Base-by-base conservation (phyloP, 2,888 invertebrate genomes). In the Brachyopa scutellaris region DNA sequence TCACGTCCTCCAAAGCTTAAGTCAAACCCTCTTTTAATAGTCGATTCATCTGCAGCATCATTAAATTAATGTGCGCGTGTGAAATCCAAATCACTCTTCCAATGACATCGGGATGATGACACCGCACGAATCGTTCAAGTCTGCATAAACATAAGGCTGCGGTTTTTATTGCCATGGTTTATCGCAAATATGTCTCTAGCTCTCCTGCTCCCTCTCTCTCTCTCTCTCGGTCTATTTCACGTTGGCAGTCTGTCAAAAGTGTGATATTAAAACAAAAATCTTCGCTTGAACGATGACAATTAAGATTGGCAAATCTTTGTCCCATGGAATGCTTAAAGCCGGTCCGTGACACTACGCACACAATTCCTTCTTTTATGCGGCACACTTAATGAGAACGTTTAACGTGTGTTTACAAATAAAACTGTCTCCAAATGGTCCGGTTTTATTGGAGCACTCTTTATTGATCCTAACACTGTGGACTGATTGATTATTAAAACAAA, bases 381-480 rank as follows among this genome's bases (percentile, higher is more conserved):
- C 26, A 17, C 66, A 82, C 66, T 82, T 72, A 82, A 77, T 76
- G 70, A 47, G 64, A 45, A 53, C 66, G 69, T 72, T 82, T 76
- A 70, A 82, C 66, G 82, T 77, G 82, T 82, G 82, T 82, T 82
- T 82, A 82, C 82, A 82, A 82, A 82, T 82, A 77, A 82, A 82
- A 82, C 72, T 19, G 76, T 64, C 57, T 76, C 76, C 66, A n/a
- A 82, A 82, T 59, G 70, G 70, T 59, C 29, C 31, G 15, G 36
- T 70, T 82, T 82, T 80, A 80, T 76, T 69, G 70, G 11, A 49
- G 74, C 21, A 13, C 17, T 53, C 47, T 82, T 82, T 77, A 77
- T 82, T 82, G 59, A 49, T 76, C 57, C 77, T 79, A 59, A 67
- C 69, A 17, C 62, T 33, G 47, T 45, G 61, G 77, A 72, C 70